phyloP scores from a whole-genome alignment of 2,113 vertebrate species.

The Malurus melanocephalus region DNA sequence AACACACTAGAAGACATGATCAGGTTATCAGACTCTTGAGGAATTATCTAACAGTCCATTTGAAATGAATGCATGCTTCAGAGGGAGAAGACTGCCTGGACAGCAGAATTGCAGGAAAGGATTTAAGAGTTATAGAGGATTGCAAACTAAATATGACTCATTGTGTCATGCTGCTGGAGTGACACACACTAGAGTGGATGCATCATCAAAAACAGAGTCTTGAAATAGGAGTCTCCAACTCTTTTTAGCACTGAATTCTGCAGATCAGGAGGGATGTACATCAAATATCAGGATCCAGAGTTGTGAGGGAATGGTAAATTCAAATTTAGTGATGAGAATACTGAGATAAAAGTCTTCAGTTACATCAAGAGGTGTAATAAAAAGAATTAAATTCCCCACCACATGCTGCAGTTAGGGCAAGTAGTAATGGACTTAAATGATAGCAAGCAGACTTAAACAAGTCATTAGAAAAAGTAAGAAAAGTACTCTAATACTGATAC shows the following conservation, averaged over 20 bases:
- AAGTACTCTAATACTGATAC: neutral
- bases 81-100: neutral
- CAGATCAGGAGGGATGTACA: neutral
- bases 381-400: neutral
- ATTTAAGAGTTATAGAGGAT: neutral
- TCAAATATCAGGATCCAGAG: neutral
- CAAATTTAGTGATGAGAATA: neutral
- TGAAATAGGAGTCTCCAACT: neutral
- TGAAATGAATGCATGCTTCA: neutral
- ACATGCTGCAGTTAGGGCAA: neutral
- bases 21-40: neutral
- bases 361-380: neutral
- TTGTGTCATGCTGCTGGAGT: neutral
- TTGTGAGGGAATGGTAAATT: neutral
- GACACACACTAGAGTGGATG: neutral
- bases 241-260: neutral
- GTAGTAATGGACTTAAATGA: neutral
- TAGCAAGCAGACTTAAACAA: neutral
- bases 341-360: neutral
- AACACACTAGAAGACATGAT: neutral
- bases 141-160: conserved; percentile 3
- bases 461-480: neutral
- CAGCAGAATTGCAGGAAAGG: neutral
- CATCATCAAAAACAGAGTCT: neutral
- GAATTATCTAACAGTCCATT: neutral